Base-by-base conservation (phyloP, 2,888 invertebrate genomes). In the Sympetrum striolatum region DNA sequence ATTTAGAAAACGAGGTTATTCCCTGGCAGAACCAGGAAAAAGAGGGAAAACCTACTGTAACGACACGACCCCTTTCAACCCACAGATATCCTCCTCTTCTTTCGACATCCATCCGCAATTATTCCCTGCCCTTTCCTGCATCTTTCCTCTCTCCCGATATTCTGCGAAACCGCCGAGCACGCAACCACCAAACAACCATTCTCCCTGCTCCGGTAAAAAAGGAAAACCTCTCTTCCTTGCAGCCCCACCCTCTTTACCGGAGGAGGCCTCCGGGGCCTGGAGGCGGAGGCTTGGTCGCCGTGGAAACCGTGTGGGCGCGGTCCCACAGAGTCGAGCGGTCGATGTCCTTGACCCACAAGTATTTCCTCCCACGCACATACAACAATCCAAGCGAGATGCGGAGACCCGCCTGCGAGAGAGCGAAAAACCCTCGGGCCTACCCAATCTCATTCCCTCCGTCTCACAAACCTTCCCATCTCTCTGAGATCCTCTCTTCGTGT, bases 391-490 rank as follows among this genome's bases (percentile, higher is more conserved):
- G 81, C 90, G 90, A 60, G 90, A 86, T 80, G 22, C 73, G 81
- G 15, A 31, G 92, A 92, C 93, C 92, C 92, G 92, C 92, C 92
- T 92, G 91, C 92, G 92, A 91, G 93, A 93, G 92, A 92, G 93
- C 92, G 92, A 92, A 92, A 92, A 92, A 93, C 93, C 93, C 93
- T 93, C 92, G 92, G 93, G 92, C 92, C 92, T 92, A 93, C 93
- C 93, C 93, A 93, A 91, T 92, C 91, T 92, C 90, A 80, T 90
- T 90, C 90, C 90, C 90, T 90, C 8, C 53, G 25, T n/a, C 81
- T 48, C 44, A 10, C 81, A 81, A 81, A 86, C 53, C 90, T 90
- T 91, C 91, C 91, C 90, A 90, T 90, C 90, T 90, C 91, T 91
- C 22, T 31, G 35, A 14, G 18, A 31, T 37, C 31, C 82, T 82